A percentile compares a stretch with the other conserved stretches of the same genome.
phyloP scores from a whole-genome alignment of 2,113 vertebrate genomes.

The Otocyon megalotis region DNA sequence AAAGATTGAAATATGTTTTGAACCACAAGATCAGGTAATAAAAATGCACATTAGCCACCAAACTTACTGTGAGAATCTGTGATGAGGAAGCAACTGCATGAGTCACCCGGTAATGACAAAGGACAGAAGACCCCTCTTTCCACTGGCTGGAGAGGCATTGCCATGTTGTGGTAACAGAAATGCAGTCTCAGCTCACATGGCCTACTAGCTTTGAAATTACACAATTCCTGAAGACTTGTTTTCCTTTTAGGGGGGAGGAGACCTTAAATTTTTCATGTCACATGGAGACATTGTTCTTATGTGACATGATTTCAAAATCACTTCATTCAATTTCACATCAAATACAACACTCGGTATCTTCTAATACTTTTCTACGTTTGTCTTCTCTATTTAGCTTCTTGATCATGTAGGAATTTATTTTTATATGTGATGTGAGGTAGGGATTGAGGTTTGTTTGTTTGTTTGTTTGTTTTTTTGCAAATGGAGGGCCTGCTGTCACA shows the following conservation, averaged over 20 bases:
- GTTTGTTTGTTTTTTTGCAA: too few species aligned
- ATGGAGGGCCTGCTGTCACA: background rate
- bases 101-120: background rate
- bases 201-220: background rate
- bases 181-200: background rate
- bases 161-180: background rate
- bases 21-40: background rate
- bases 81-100: too few species aligned
- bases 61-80: background rate
- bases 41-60: background rate
- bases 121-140: rapidly evolving
- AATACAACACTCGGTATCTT: rapidly evolving
- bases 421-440: background rate
- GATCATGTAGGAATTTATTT: background rate
- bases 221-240: background rate
- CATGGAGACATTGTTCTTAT: background rate
- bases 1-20: background rate
- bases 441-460: background rate
- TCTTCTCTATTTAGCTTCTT: background rate
- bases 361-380: background rate
- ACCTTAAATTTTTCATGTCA: background rate
- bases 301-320: background rate
- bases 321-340: background rate
- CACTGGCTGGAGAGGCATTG: background rate
- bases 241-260: background rate